Evolutionary conservation across 2,797 vertebrate genomes (phyloP).

Genomic region (Ataeniobius toweri): DNA sequence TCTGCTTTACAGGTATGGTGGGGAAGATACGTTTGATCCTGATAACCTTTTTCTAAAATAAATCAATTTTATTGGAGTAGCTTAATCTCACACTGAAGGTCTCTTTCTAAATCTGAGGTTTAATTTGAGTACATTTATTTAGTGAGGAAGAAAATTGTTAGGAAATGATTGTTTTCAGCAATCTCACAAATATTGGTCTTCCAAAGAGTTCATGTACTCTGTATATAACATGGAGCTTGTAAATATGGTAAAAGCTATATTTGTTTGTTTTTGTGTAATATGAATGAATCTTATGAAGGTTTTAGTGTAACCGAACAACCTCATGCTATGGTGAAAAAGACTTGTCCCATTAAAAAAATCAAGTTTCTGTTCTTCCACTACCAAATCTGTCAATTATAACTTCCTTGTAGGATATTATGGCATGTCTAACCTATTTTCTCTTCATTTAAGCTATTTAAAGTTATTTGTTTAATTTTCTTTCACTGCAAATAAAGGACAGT

Average conservation of each 20-base stretch:
- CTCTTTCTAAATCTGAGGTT: neutral
- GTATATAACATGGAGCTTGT: too few relatives aligned
- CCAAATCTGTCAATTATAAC: neutral
- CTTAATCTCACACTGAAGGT: neutral
- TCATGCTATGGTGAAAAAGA: too few relatives aligned
- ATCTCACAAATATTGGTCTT: too few relatives aligned
- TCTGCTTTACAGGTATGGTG: constrained; percentile 90
- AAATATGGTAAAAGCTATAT: too few relatives aligned
- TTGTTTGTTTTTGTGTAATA: too few relatives aligned
- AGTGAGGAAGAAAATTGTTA: too few relatives aligned
- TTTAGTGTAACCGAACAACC: too few relatives aligned
- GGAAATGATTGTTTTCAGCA: too few relatives aligned
- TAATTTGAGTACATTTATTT: neutral
- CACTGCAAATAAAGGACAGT: neutral
- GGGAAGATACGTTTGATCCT: neutral
- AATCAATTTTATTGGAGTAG: neutral
- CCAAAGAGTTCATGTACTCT: too few relatives aligned
- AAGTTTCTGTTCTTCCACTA: neutral
- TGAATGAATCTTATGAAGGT: too few relatives aligned
- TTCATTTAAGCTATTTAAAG: neutral
- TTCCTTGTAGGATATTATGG: neutral
- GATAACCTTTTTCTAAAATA: neutral
- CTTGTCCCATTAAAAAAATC: neutral
- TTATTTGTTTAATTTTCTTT: neutral
- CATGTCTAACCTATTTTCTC: neutral